Evolutionary conservation across 2,797 vertebrate genomes (phyloP).

Genomic region (Rallus crepitans): DNA sequence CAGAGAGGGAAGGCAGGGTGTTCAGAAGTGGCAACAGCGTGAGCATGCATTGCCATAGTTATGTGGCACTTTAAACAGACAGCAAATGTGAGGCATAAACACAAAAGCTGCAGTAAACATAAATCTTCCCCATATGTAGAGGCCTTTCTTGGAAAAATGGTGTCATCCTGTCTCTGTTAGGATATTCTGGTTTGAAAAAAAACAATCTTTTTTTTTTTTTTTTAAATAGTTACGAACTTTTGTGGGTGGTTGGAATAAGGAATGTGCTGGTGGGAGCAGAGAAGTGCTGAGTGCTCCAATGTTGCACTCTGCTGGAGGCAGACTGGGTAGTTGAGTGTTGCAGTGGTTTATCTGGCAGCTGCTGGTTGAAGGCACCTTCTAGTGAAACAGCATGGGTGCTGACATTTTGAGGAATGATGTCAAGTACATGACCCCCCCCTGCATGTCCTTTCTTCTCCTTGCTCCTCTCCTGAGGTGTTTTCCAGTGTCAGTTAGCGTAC

Average conservation of each 20-base stretch:
- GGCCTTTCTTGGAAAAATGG: not conserved
- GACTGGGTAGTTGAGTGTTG: fast-evolving
- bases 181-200: not conserved
- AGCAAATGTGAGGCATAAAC: not conserved
- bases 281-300: fast-evolving
- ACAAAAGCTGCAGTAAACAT: not conserved
- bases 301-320: not conserved
- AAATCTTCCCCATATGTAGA: not conserved
- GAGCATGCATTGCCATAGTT: not conserved
- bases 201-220: not conserved
- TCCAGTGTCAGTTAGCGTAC: not conserved
- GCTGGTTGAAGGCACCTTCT: not conserved
- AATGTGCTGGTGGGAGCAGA: not conserved
- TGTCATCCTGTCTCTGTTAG: not conserved
- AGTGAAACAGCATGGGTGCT: not conserved
- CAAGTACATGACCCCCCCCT: not conserved
- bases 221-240: not conserved
- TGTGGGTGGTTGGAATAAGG: not conserved
- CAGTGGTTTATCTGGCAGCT: not conserved
- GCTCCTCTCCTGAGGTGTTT: not conserved
- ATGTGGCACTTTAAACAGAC: not conserved
- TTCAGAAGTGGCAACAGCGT: not conserved
- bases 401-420: not conserved
- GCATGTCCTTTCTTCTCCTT: not conserved
- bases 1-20: not conserved